These are phyloP conservation scores for Bombus superbus DNA, from an alignment of 1,140 invertebrate genomes.

Conservation along the genomic window DNA sequence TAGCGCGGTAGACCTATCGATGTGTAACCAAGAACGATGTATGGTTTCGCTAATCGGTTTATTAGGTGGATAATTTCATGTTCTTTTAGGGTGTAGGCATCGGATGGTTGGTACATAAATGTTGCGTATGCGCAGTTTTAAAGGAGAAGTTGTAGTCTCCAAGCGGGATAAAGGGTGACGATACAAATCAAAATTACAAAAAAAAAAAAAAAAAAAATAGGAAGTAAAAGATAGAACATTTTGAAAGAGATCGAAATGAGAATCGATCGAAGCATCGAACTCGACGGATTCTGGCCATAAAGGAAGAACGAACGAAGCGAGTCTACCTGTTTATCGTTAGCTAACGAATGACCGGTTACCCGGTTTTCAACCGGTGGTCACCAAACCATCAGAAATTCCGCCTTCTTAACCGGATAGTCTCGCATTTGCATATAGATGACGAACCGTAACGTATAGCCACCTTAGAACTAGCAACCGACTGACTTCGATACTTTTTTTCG, in stretches of 20 bases:
- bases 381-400: conserved; percentile 18
- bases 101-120: too few species aligned
- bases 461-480: conserved; percentile 13
- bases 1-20: too few species aligned
- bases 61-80: too few species aligned
- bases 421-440: conserved; percentile 41
- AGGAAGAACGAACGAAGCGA: not conserved
- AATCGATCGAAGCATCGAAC: not conserved
- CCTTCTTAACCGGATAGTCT: conserved; percentile 31
- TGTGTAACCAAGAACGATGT: too few species aligned
- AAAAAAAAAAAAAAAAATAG: not conserved
- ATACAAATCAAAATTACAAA: too few species aligned
- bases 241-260: not conserved
- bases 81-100: too few species aligned
- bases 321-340: conserved; percentile 20
- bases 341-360: conserved; percentile 19
- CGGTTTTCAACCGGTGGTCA: conserved; percentile 5
- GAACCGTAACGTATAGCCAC: conserved; percentile 21
- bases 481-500: conserved; percentile 27
- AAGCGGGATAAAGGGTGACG: too few species aligned
- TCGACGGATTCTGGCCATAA: not conserved
- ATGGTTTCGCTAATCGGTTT: too few species aligned
- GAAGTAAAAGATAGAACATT: too few species aligned
- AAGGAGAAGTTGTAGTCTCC: too few species aligned
- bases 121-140: too few species aligned